Percentiles rank a stretch among this genome's conserved stretches.
Conservation (phyloP, 2,888 invertebrate genomes). For the Trisateles emortualis region DNA sequence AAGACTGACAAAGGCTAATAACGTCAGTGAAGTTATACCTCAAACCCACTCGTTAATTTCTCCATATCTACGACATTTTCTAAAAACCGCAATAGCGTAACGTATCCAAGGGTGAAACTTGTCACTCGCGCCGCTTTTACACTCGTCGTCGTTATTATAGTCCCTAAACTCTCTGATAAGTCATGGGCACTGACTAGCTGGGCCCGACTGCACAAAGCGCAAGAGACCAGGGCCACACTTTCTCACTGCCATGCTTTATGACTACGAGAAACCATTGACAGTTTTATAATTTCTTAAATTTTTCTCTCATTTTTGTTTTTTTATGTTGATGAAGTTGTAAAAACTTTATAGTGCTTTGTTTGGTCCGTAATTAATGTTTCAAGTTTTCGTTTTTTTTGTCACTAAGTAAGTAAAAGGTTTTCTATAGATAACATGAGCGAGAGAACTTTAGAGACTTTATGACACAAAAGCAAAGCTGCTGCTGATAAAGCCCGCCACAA, state of each 20-base stretch:
- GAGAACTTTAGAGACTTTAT: no score
- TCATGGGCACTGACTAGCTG: constrained; percentile 10
- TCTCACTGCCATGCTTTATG: constrained; percentile 45
- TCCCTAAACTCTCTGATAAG: constrained; percentile 20
- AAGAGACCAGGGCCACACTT: constrained; percentile 18
- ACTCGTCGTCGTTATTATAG: constrained; percentile 13
- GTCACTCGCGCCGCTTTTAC: constrained; percentile 1
- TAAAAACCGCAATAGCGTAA: constrained; percentile 1
- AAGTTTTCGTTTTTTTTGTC: not conserved
- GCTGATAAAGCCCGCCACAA: no score
- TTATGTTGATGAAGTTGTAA: constrained; percentile 11
- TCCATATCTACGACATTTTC: not conserved
- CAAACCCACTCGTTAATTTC: no score
- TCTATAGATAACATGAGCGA: no score
- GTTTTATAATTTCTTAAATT: constrained; percentile 17
- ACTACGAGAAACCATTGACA: constrained; percentile 33
- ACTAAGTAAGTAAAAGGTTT: no score
- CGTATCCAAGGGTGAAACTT: constrained; percentile 3
- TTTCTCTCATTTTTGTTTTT: constrained; percentile 29
- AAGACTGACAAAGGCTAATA: no score
- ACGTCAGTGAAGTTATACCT: no score
- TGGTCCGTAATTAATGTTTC: not conserved
- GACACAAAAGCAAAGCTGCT: no score
- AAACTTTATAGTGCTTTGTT: constrained; percentile 7
- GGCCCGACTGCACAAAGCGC: no score